These are phyloP conservation scores for Coranthus polyacanthus DNA, from an alignment of 2,797 vertebrate genomes.

Conservation along the genomic window DNA sequence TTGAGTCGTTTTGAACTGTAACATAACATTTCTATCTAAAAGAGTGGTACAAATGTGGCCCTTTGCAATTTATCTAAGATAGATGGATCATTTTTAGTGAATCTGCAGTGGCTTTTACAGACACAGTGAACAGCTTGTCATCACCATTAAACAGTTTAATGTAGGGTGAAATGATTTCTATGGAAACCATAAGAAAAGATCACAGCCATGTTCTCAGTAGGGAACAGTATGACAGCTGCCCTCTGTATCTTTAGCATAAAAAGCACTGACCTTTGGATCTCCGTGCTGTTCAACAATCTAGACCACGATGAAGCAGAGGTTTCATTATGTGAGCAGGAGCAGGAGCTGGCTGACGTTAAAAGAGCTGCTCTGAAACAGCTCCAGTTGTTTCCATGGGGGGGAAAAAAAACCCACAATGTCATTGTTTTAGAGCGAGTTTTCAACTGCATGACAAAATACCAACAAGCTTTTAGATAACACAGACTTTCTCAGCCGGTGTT, in stretches of 20 bases:
- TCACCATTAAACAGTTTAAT: not conserved
- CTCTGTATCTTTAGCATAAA: constrained; percentile 11
- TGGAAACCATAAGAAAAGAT: not conserved
- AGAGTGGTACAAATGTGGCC: too few species aligned
- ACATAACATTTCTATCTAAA: too few species aligned
- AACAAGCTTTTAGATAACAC: too few species aligned
- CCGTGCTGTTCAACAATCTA: constrained; percentile 3
- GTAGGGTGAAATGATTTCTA: not conserved
- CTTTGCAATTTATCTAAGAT: too few species aligned
- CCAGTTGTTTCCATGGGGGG: constrained; percentile 4
- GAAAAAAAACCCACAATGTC: not conserved
- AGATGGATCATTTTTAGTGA: too few species aligned
- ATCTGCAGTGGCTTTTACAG: not conserved
- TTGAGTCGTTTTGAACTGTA: too few species aligned
- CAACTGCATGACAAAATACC: not conserved
- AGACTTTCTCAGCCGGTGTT: too few species aligned
- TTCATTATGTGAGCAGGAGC: not conserved
- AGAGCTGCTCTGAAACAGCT: not conserved
- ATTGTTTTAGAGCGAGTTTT: not conserved
- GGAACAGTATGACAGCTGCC: not conserved
- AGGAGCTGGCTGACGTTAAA: not conserved
- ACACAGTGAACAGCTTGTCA: not conserved
- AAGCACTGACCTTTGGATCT: constrained; percentile 42
- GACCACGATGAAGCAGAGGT: not conserved
- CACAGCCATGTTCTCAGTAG: not conserved